Evolutionary conservation across 2,113 vertebrate species (phyloP), one percentile per base, ranked within the genome.

Genomic region (Canis aureus): DNA sequence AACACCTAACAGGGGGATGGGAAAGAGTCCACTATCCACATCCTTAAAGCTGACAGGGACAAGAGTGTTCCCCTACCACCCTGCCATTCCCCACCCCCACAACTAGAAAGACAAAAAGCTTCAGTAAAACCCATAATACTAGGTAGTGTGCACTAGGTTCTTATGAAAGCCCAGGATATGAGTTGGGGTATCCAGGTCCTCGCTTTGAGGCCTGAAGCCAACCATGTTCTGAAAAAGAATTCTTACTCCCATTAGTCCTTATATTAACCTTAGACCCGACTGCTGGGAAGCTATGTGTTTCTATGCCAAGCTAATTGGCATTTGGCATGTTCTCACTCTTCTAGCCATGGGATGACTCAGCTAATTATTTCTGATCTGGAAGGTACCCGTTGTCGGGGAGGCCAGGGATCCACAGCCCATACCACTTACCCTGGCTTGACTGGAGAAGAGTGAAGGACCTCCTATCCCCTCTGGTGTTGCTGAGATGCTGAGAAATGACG

Each of bases 331-430:
- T 59, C 71, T 94, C 43, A 2, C 20, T 64, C 89, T 74, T 80
- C 88, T 51, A 55, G 74, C 20, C 76, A 23, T 17, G 29, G 17
- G 59, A 29, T 67, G 69, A 96, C 73, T 53, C 92, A 67, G 29
- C 49, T 90, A 67, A 92, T 93, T 83, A 43, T 81, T 81, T 95
- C 93, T 91, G n/a, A 85, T 78, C 22, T 19, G 27, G 53, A 62
- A 95, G 43, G 84, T 57, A 38, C 38, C 20, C 5, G 0, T 4
- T 49, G 32, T 38, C 27, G 49, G 16, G 43, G n/a, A 94, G 60
- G 43, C n/a, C 89, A 51, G 89, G 57, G 53, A 23, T 62, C 35
- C 3, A 19, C 22, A 35, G 51, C 22, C n/a, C 43, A 12, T 13
- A 35, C 55, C 2, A 13, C 38, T 49, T 32, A 79, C 4, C 29